Conservation (phyloP, 2,888 invertebrate genomes). For the Microctonus hyperodae region DNA sequence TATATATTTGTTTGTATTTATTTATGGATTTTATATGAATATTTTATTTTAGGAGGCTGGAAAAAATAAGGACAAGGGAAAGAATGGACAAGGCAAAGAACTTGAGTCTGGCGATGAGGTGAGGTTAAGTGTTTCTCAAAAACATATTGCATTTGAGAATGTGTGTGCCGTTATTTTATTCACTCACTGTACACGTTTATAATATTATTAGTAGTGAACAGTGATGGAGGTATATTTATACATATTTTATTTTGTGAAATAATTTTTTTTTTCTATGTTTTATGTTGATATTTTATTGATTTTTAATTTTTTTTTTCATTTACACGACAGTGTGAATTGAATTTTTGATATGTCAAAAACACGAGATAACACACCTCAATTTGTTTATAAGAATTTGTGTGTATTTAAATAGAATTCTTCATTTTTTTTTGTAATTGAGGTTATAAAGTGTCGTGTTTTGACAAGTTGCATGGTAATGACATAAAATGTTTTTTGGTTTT, state of each 20-base stretch:
- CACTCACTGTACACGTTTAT: background rate
- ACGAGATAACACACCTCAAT: background rate
- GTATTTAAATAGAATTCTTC: background rate
- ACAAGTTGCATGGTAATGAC: background rate
- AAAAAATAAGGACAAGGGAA: constrained; percentile 61
- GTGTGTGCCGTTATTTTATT: background rate
- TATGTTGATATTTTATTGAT: too few relatives aligned
- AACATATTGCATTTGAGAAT: background rate
- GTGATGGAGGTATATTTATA: background rate
- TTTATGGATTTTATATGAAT: background rate
- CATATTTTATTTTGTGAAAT: too few relatives aligned
- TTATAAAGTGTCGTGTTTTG: background rate
- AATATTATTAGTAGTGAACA: background rate
- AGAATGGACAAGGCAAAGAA: constrained; percentile 60
- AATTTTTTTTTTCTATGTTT: too few relatives aligned
- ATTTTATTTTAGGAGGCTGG: constrained; percentile 58
- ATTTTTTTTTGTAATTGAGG: background rate
- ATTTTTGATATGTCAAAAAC: background rate
- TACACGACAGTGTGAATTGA: background rate
- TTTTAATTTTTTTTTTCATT: too few relatives aligned
- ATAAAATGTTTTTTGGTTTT: background rate
- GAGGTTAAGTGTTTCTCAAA: constrained; percentile 49
- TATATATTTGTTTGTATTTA: background rate
- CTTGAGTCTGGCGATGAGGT: constrained; percentile 60
- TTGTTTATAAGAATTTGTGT: background rate